A percentile compares a stretch with the other conserved stretches of the same genome.
These are phyloP conservation scores for Manis javanica DNA, from an alignment of 2,797 vertebrate genomes.

Conservation along the genomic window DNA sequence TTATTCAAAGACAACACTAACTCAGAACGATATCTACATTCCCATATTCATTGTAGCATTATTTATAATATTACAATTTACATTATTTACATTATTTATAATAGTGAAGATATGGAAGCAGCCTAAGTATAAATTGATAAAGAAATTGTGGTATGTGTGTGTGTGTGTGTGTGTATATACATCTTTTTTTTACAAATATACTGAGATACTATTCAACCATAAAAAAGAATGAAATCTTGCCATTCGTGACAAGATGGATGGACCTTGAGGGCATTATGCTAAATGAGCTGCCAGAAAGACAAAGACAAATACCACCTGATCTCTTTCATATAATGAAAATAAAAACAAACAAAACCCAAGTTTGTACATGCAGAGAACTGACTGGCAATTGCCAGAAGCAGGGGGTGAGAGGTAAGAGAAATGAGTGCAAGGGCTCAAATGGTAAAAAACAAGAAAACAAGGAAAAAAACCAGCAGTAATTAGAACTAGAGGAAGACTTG, in stretches of 20 bases:
- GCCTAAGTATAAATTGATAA: too few relatives aligned
- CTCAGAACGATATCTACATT: too few relatives aligned
- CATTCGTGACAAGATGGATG: neutral
- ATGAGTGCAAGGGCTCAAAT: neutral
- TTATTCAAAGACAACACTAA: too few relatives aligned
- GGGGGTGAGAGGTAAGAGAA: neutral
- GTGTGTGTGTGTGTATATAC: too few relatives aligned
- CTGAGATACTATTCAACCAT: neutral
- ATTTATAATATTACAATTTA: too few relatives aligned
- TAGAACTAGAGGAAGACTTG: neutral
- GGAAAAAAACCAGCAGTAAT: neutral
- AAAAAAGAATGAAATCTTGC: neutral
- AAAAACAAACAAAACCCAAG: neutral
- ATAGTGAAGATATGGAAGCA: neutral
- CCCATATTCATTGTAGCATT: too few relatives aligned
- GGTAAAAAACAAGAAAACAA: neutral
- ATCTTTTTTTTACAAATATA: too few relatives aligned
- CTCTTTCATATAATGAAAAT: neutral
- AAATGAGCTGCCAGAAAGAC: neutral
- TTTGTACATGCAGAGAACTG: neutral
- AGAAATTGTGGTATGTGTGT: too few relatives aligned
- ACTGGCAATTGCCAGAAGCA: neutral
- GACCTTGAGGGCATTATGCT: neutral
- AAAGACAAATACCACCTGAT: neutral
- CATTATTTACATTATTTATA: neutral